These are phyloP conservation scores for Stratiomys singularior DNA, from an alignment of 2,888 invertebrate genomes.

Conservation along the genomic window DNA sequence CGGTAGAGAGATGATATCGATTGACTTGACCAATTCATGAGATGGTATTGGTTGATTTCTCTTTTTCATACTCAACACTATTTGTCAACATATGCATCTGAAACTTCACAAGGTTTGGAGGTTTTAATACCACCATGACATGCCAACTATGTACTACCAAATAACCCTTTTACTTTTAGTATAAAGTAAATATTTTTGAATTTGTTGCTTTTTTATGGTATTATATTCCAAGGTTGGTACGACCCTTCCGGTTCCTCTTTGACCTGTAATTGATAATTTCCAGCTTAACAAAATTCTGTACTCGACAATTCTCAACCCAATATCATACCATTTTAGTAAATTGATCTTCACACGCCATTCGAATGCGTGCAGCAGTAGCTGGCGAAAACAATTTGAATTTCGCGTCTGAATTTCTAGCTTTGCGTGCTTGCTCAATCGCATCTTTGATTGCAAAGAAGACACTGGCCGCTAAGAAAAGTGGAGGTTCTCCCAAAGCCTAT, in stretches of 20 bases:
- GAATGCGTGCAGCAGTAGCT: slow-evolving; percentile 87
- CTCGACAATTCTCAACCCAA: not conserved
- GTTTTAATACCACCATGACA: no score
- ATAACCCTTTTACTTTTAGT: no score
- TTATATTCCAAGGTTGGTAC: not conserved
- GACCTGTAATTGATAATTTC: no score
- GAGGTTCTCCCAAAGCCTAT: slow-evolving; percentile 95
- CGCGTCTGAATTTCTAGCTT: slow-evolving; percentile 72
- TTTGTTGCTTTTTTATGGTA: not conserved
- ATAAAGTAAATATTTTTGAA: no score
- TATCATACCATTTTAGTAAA: slow-evolving; percentile 78
- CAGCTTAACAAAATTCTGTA: not conserved
- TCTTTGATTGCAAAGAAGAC: slow-evolving; percentile 90
- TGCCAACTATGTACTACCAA: no score
- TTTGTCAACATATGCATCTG: no score
- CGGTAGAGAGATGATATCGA: no score
- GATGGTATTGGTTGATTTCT: no score
- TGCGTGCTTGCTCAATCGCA: slow-evolving; percentile 83
- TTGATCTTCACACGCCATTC: slow-evolving; percentile 88
- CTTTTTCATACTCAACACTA: no score
- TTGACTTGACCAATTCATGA: no score
- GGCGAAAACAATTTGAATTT: slow-evolving; percentile 81
- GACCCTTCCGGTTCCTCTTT: not conserved
- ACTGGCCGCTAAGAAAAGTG: slow-evolving; percentile 87
- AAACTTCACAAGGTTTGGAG: no score